Evolutionary conservation across 2,113 vertebrate genomes (phyloP).

Genomic region (Pterophyllum scalare): DNA sequence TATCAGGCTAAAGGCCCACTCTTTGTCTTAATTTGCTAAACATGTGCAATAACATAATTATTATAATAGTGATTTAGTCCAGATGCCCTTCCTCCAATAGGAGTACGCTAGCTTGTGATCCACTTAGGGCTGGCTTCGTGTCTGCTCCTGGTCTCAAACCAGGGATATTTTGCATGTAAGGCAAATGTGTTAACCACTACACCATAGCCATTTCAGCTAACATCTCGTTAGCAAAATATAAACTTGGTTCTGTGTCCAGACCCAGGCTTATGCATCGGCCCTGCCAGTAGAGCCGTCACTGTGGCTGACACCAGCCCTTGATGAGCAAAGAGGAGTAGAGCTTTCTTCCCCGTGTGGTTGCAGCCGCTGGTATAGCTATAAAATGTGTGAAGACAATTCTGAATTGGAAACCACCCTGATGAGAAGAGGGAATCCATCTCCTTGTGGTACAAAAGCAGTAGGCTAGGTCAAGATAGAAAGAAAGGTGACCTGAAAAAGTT

Average conservation of each 20-base stretch:
- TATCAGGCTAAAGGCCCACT: not conserved
- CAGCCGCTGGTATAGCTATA: not conserved
- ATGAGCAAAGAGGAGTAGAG: not conserved
- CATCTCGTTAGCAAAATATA: not conserved
- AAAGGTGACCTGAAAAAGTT: not conserved
- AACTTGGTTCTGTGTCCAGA: too few relatives aligned
- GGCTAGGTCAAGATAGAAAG: not conserved
- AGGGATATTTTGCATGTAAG: not conserved
- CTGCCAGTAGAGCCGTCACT: not conserved
- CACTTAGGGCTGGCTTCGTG: too few relatives aligned
- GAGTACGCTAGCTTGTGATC: too few relatives aligned
- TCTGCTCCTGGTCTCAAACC: too few relatives aligned
- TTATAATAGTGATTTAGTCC: too few relatives aligned
- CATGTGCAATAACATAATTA: too few relatives aligned
- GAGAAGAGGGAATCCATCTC: not conserved
- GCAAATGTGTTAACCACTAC: not conserved
- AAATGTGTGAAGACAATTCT: not conserved
- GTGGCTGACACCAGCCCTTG: not conserved
- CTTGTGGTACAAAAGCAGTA: not conserved
- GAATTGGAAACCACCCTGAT: not conserved
- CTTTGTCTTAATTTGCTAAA: not conserved
- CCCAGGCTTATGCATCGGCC: fast-evolving
- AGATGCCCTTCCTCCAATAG: too few relatives aligned
- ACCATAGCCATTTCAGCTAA: not conserved
- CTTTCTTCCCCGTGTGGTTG: not conserved